Percentiles rank a stretch among this genome's conserved stretches.
Conservation (phyloP, 2,888 invertebrate genomes). For the Oscheius onirici region DNA sequence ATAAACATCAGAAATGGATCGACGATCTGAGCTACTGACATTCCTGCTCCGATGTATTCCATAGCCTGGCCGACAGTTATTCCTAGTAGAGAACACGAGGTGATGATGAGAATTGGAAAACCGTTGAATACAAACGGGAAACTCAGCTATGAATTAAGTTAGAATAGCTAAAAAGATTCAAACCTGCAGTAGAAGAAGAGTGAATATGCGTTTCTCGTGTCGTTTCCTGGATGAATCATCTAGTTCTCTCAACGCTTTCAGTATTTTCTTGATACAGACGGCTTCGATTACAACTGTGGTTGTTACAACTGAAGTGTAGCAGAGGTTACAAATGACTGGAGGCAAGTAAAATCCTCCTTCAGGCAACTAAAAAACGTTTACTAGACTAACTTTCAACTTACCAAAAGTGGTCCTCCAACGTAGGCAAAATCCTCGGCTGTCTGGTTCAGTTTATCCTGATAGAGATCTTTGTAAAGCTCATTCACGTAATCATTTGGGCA, state of each 20-base stretch:
- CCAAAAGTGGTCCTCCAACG: background rate
- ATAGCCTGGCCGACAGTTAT: background rate
- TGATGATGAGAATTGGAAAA: background rate
- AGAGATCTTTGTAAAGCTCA: background rate
- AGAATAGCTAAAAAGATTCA: background rate
- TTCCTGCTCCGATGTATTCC: background rate
- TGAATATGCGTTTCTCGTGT: background rate
- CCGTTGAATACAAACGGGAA: background rate
- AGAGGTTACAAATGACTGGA: background rate
- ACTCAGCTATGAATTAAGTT: background rate
- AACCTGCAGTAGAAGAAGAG: background rate
- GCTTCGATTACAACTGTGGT: background rate
- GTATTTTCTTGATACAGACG: background rate
- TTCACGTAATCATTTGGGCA: background rate
- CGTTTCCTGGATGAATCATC: background rate
- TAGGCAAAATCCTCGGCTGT: background rate
- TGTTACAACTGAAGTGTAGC: background rate
- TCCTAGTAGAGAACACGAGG: background rate
- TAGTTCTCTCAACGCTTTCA: background rate
- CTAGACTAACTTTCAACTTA: background rate
- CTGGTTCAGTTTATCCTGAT: background rate
- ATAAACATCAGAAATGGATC: background rate
- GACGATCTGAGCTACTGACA: background rate
- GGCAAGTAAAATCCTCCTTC: background rate
- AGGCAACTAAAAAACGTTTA: background rate